Base-by-base conservation (phyloP, 2,888 invertebrate genomes). In the Epinotia nisella region DNA sequence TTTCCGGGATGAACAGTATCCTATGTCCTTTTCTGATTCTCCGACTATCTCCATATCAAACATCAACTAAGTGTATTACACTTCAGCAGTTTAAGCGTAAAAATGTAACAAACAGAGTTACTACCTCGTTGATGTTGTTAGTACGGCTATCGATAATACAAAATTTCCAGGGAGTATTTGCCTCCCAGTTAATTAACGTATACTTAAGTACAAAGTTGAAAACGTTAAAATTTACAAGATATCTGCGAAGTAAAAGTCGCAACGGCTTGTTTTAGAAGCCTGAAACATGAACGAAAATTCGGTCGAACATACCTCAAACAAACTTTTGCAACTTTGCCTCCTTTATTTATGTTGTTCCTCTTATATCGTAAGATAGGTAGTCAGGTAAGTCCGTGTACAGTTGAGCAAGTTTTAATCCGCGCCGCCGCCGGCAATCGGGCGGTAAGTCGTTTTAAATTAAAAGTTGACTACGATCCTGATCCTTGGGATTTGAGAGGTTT, bases 371-470 rank as follows among this genome's bases (percentile, higher is more conserved):
- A 62, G 45, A 67, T 70, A 66, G 70, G 39, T 45, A 29, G 65
- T 10, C 55, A 74, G 74, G 75, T 74, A 79, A 82, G 80, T 81
- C 80, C 81, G 79, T 83, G 84, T 82, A 80, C 74, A 75, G 78
- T 77, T 74, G 81, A 81, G 78, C 78, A 87, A 89, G 85, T 87
- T 89, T 85, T 88, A 89, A 90, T 88, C 88, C 87, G 59, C 75
- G 75, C 77, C 78, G 80, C 85, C 85, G 83, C 70, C 82, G 84
- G 87, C 87, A 87, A 87, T 89, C 84, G 86, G 78, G 83, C 87
- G 84, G 85, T 90, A 90, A 90, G 89, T 87, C 90, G 87, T 85
- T 90, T 87, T 89, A 90, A 88, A 90, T 90, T 90, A 90, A 90
- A 88, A 88, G 82, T 88, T 87, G 83, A 83, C 83, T 81, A 81